phyloP scores from a whole-genome alignment of 2,888 invertebrate genomes.

The Galerucella pusilla region DNA sequence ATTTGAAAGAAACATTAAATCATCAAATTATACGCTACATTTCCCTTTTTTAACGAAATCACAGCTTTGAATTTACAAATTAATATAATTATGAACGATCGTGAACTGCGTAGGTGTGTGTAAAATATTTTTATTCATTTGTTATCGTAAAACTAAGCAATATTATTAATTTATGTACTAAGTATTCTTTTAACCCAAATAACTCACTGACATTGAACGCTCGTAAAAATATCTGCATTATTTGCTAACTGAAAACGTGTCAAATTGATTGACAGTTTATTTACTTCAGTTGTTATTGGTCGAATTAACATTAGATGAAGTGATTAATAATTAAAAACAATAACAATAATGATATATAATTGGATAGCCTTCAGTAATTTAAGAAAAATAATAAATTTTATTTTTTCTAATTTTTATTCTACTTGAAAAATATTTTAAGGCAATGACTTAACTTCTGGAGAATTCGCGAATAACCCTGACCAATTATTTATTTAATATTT shows the following conservation, averaged over 20 bases:
- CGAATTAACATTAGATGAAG: no score
- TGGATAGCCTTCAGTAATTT: no score
- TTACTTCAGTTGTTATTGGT: no score
- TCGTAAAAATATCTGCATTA: not conserved
- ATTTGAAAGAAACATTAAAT: slow-evolving; percentile 2
- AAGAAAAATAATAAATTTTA: not conserved
- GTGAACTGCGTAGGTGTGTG: not conserved
- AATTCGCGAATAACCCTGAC: not conserved
- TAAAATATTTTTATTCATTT: not conserved
- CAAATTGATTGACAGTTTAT: not conserved
- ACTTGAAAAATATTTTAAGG: not conserved
- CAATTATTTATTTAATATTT: slow-evolving; percentile 3
- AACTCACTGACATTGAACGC: not conserved
- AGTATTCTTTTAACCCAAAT: slow-evolving; percentile 8
- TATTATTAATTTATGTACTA: not conserved
- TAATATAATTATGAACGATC: not conserved
- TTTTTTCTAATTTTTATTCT: not conserved
- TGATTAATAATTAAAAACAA: no score
- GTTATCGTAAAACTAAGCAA: not conserved
- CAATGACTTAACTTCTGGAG: not conserved
- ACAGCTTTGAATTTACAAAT: not conserved
- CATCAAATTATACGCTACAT: not conserved
- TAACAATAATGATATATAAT: no score
- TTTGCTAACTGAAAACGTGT: not conserved
- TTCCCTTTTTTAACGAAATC: not conserved